Conservation (phyloP, 2,888 invertebrate species). For the Exephanes ischioxanthus region DNA sequence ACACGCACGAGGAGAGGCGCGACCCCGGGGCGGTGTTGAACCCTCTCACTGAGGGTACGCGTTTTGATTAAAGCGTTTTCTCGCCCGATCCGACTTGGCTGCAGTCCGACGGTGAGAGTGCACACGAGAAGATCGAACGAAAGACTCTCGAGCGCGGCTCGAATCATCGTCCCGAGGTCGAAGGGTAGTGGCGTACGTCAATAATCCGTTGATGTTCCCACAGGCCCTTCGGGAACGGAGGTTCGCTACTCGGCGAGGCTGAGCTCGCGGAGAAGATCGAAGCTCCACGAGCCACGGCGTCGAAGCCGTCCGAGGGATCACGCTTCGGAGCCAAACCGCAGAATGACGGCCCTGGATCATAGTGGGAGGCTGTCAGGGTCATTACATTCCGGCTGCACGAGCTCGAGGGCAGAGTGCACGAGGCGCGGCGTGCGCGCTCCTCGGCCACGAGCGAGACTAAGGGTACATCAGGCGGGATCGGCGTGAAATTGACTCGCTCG, state of each 20-base stretch:
- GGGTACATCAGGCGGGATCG: slow-evolving; percentile 33
- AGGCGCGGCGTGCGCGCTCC: slow-evolving; percentile 60
- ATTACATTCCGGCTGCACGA: slow-evolving; percentile 72
- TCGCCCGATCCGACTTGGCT: slow-evolving; percentile 60
- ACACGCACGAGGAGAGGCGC: slow-evolving; percentile 30
- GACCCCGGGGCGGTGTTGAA: slow-evolving; percentile 64
- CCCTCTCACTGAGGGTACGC: slow-evolving; percentile 36
- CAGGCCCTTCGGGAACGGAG: slow-evolving; percentile 43
- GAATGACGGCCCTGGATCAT: slow-evolving; percentile 59
- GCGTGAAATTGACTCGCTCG: not conserved
- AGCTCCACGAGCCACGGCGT: slow-evolving; percentile 50
- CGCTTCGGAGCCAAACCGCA: slow-evolving; percentile 55
- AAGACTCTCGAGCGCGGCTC: slow-evolving; percentile 34
- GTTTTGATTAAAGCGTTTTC: slow-evolving; percentile 70
- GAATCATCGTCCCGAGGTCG: slow-evolving; percentile 57
- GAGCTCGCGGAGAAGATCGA: slow-evolving; percentile 25
- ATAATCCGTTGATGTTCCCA: slow-evolving; percentile 76
- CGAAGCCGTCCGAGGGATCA: slow-evolving; percentile 58
- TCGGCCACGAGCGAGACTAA: slow-evolving; percentile 60
- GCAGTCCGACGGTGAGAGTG: slow-evolving; percentile 8
- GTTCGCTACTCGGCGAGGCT: slow-evolving; percentile 28
- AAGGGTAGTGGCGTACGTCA: slow-evolving; percentile 69
- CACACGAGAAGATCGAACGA: slow-evolving; percentile 17
- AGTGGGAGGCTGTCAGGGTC: slow-evolving; percentile 75
- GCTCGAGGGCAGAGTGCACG: slow-evolving; percentile 58